Evolutionary conservation across 2,797 vertebrate genomes (phyloP).

Genomic region (Enteromius anoplus): DNA sequence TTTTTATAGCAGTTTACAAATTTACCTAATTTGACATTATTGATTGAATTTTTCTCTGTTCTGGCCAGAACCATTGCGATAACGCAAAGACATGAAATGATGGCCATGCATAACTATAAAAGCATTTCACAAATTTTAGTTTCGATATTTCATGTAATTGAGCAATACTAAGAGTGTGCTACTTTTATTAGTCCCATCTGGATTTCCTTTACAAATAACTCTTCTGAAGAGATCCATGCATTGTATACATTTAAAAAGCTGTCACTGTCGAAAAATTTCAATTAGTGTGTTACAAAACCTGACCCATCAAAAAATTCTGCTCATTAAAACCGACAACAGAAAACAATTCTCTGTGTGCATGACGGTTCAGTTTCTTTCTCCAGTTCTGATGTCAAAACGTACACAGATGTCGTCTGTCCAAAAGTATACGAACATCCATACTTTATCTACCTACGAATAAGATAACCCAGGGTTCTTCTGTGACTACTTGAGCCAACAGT

Average conservation of each 20-base stretch:
- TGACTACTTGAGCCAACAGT: constrained; percentile 53
- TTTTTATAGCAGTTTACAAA: not conserved
- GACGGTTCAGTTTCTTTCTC: not conserved
- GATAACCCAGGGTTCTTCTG: constrained; percentile 28
- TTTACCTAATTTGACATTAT: not conserved
- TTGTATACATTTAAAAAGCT: not conserved
- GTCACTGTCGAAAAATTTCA: not conserved
- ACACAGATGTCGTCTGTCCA: constrained; percentile 2
- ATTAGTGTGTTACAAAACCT: not conserved
- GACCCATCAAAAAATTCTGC: not conserved
- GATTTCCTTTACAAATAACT: not conserved
- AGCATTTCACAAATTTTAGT: not conserved
- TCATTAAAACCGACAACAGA: not conserved
- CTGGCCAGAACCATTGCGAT: not conserved
- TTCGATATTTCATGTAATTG: not conserved
- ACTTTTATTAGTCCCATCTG: not conserved
- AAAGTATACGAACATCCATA: constrained; percentile 8
- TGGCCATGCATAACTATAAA: too few relatives aligned
- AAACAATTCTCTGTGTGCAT: not conserved
- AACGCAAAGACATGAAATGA: not conserved
- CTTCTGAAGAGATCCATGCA: not conserved
- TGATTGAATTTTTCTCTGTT: not conserved
- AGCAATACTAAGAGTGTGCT: not conserved
- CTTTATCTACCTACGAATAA: not conserved
- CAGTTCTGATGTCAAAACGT: not conserved